Conservation (phyloP, 2,888 invertebrate species). For the Brachypalpus laphriformis region DNA sequence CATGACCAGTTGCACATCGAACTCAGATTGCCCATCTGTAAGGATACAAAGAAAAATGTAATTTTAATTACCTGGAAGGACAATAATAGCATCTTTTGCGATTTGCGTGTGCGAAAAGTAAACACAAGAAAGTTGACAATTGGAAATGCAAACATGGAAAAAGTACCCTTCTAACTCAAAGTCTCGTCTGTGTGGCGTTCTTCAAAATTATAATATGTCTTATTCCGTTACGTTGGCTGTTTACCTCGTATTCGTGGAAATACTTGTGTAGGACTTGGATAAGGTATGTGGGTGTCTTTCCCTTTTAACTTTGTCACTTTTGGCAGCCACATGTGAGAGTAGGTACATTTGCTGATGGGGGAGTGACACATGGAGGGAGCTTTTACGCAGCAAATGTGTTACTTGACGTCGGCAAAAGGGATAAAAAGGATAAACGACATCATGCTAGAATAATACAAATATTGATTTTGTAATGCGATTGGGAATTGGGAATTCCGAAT, state of each 20-base stretch:
- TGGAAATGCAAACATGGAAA: slow-evolving; percentile 7
- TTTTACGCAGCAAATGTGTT: slow-evolving; percentile 37
- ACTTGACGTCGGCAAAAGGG: slow-evolving; percentile 36
- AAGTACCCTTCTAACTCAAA: neutral
- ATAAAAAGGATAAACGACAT: slow-evolving; percentile 54
- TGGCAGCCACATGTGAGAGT: slow-evolving; percentile 14
- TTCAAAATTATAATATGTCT: slow-evolving; percentile 39
- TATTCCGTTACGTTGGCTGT: slow-evolving; percentile 26
- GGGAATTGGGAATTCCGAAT: slow-evolving; percentile 66
- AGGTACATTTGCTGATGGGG: neutral
- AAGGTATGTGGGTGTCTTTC: neutral
- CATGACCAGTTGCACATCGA: slow-evolving; percentile 87
- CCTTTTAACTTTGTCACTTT: slow-evolving; percentile 50
- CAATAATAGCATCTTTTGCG: neutral
- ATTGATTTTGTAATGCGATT: slow-evolving; percentile 71
- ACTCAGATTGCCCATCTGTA: slow-evolving; percentile 83
- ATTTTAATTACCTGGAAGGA: neutral
- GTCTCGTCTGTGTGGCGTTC: neutral
- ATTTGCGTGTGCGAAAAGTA: neutral
- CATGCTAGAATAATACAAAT: slow-evolving; percentile 62
- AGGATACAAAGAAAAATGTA: slow-evolving; percentile 33
- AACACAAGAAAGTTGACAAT: slow-evolving; percentile 11
- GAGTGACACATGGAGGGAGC: neutral
- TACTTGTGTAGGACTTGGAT: neutral
- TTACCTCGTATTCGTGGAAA: neutral